A percentile compares a stretch with the other conserved stretches of the same genome.
Conservation (phyloP, 2,888 invertebrate genomes). For the Erebia aethiops region DNA sequence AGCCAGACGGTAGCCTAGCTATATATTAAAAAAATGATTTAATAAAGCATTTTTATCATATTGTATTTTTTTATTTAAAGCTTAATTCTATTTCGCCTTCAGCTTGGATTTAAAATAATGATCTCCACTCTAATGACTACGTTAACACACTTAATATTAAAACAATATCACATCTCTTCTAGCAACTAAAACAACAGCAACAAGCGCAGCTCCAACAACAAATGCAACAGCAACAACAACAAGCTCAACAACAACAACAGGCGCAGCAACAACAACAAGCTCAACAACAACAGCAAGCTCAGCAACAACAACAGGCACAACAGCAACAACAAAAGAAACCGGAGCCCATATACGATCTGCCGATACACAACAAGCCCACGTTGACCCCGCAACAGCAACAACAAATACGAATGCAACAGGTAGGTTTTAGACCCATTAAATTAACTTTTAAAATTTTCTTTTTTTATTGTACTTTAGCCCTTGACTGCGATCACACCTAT, state of each 20-base stretch:
- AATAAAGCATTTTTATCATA: too few species aligned
- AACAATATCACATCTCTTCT: background rate
- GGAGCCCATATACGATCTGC: slow-evolving; percentile 74
- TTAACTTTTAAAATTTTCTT: too few species aligned
- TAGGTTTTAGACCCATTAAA: background rate
- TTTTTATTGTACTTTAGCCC: too few species aligned
- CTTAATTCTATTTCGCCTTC: too few species aligned
- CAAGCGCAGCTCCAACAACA: slow-evolving; percentile 47
- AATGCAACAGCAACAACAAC: slow-evolving; percentile 47
- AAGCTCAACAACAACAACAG: slow-evolving; percentile 44
- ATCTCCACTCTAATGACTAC: too few species aligned
- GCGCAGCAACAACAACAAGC: slow-evolving; percentile 40
- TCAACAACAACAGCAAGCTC: slow-evolving; percentile 39
- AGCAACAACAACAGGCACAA: slow-evolving; percentile 50
- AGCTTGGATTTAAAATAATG: background rate
- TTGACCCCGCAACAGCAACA: slow-evolving; percentile 54
- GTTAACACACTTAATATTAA: background rate
- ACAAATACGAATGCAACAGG: slow-evolving; percentile 47
- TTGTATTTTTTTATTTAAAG: too few species aligned
- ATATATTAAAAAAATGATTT: too few species aligned
- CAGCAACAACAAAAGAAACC: slow-evolving; percentile 62
- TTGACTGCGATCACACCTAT: too few species aligned
- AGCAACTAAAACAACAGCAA: slow-evolving; percentile 47
- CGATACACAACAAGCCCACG: slow-evolving; percentile 73
- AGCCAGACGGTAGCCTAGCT: too few species aligned